A percentile compares a stretch with the other conserved stretches of the same genome.
Evolutionary conservation across 2,888 invertebrate genomes (phyloP).

Genomic region (Aphrophora alni): DNA sequence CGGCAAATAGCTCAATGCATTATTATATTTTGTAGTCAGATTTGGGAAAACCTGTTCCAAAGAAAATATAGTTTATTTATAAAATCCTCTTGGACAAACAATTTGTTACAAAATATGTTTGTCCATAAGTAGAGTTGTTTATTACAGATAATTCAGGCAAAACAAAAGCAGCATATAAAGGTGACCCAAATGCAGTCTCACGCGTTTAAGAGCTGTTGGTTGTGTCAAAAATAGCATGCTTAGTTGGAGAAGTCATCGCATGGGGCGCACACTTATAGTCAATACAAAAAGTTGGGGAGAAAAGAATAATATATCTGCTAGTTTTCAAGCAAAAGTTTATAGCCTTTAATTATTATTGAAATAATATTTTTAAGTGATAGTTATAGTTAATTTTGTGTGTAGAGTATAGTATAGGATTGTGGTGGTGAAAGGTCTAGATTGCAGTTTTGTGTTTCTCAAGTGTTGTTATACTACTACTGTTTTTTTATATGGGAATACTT

Average conservation of each 20-base stretch:
- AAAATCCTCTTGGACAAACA: no score
- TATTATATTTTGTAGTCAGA: no score
- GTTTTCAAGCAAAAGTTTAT: background rate
- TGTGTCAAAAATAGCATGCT: slow-evolving; percentile 31
- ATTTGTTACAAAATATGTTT: no score
- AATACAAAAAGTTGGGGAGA: background rate
- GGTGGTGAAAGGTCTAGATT: background rate
- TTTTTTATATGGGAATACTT: no score
- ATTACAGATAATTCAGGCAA: background rate
- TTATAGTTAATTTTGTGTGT: background rate
- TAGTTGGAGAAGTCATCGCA: slow-evolving; percentile 31
- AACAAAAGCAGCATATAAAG: slow-evolving; percentile 1
- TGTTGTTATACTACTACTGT: no score
- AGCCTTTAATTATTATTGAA: background rate
- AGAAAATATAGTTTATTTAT: no score
- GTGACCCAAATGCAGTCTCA: slow-evolving; percentile 6
- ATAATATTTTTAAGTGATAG: background rate
- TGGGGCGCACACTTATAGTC: slow-evolving; percentile 13
- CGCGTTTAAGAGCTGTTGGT: background rate
- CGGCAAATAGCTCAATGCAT: no score
- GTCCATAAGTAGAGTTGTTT: background rate
- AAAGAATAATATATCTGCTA: background rate
- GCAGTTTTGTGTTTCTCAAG: background rate
- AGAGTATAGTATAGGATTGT: background rate
- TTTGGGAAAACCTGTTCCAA: no score